Conservation (phyloP, 2,797 vertebrate genomes). For the Delichon dasypus region DNA sequence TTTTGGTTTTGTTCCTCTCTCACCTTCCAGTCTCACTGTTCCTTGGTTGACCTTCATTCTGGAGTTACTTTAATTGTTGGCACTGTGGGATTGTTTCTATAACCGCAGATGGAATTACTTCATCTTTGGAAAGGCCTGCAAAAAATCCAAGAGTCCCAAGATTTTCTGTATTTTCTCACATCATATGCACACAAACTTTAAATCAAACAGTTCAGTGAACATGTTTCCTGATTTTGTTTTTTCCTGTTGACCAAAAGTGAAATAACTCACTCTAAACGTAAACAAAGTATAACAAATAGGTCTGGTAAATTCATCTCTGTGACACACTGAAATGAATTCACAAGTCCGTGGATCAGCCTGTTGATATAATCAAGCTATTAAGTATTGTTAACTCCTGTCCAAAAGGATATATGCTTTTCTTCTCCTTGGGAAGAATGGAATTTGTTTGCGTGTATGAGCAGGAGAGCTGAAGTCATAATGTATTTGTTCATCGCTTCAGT, state of each 20-base stretch:
- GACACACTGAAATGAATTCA: conserved; percentile 53
- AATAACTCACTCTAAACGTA: conserved; percentile 53
- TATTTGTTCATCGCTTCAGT: conserved; percentile 24
- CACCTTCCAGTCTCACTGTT: not conserved
- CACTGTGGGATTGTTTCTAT: fast-evolving
- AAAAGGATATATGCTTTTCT: conserved; percentile 54
- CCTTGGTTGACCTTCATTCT: not conserved
- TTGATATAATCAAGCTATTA: conserved; percentile 54
- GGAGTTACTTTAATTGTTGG: not conserved
- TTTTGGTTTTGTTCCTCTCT: not conserved
- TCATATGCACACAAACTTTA: not conserved
- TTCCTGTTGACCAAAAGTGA: conserved; percentile 55
- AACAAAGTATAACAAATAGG: conserved; percentile 48
- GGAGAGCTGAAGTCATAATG: conserved; percentile 4
- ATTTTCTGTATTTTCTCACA: not conserved
- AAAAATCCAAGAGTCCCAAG: not conserved
- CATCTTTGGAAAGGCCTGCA: not conserved
- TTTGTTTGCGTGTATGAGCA: conserved; percentile 22
- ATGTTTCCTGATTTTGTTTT: conserved; percentile 61
- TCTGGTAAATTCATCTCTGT: conserved; percentile 64
- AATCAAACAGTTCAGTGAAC: not conserved
- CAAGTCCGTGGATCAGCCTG: conserved; percentile 51
- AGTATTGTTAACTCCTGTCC: conserved; percentile 49
- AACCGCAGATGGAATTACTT: conserved; percentile 7
- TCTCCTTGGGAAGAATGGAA: conserved; percentile 38